Conservation (phyloP, 2,113 vertebrate genomes). For the Heterochromis multidens region DNA sequence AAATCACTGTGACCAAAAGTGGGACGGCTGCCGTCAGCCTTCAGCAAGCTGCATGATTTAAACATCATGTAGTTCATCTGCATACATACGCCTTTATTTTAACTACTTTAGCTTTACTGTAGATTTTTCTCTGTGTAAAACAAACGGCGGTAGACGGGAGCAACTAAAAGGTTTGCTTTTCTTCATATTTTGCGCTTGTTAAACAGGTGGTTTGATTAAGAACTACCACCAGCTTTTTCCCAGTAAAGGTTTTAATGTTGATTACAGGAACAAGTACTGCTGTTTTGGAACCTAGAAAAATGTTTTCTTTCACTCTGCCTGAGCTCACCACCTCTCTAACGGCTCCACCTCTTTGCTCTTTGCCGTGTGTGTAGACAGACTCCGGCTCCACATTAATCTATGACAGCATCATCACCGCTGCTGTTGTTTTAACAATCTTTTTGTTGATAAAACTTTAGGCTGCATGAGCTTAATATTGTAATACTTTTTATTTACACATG, state of each 20-base stretch:
- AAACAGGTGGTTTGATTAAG: not conserved
- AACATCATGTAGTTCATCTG: not conserved
- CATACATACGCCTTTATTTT: not conserved
- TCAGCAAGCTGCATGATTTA: not conserved
- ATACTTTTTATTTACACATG: not conserved
- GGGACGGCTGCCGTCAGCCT: not conserved
- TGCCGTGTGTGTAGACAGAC: too few relatives aligned
- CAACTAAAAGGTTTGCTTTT: not conserved
- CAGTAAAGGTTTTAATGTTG: not conserved
- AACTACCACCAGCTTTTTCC: not conserved
- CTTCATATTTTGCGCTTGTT: not conserved
- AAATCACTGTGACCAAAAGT: not conserved
- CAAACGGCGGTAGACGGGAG: not conserved
- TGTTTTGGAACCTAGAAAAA: too few relatives aligned
- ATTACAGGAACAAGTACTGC: not conserved
- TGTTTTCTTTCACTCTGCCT: not conserved
- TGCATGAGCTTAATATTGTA: not conserved
- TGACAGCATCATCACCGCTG: not conserved
- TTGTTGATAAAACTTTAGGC: not conserved
- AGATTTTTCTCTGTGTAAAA: not conserved
- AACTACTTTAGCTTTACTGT: not conserved
- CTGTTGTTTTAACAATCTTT: not conserved
- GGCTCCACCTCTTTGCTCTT: not conserved
- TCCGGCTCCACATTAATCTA: not conserved
- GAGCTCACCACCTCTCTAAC: not conserved